Percentiles rank a stretch among this genome's conserved stretches.
These are phyloP conservation scores for Chrysopa pallens DNA, from an alignment of 1,140 invertebrate species.

Conservation along the genomic window DNA sequence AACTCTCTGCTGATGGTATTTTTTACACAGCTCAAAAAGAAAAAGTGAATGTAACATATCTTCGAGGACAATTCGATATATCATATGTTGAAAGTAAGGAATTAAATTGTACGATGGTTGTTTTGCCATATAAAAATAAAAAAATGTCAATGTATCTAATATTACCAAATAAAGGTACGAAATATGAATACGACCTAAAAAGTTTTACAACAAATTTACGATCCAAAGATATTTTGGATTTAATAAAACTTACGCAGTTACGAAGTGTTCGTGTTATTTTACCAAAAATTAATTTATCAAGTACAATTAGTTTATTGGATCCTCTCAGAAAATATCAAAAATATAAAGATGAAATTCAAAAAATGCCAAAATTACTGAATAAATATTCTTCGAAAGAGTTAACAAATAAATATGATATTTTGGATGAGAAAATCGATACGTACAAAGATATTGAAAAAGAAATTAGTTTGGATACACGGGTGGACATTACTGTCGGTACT, in stretches of 20 bases:
- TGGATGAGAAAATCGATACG: conserved; percentile 7
- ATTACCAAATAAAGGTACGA: conserved; percentile 8
- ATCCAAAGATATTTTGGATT: conserved; percentile 6
- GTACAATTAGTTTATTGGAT: conserved; percentile 10
- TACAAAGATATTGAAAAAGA: conserved; percentile 8
- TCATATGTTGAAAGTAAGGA: conserved; percentile 9
- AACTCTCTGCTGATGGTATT: conserved; percentile 26
- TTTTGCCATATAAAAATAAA: conserved; percentile 12
- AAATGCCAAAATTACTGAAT: neutral
- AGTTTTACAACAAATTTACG: conserved; percentile 7
- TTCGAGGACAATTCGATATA: conserved; percentile 10
- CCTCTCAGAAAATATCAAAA: conserved; percentile 10
- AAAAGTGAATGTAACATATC: conserved; percentile 9
- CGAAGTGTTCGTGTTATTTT: conserved; percentile 10
- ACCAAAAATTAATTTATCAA: conserved; percentile 12
- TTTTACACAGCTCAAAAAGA: conserved; percentile 25
- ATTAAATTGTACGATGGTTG: conserved; percentile 9
- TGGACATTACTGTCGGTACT: neutral
- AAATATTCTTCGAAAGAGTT: neutral
- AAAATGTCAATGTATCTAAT: conserved; percentile 14
- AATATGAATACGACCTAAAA: conserved; percentile 10
- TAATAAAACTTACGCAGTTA: conserved; percentile 6
- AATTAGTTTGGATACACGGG: neutral
- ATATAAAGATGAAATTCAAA: conserved; percentile 5
- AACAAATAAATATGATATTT: conserved; percentile 3